Conservation (phyloP, 2,797 vertebrate genomes). For the Aselliscus stoliczkanus region DNA sequence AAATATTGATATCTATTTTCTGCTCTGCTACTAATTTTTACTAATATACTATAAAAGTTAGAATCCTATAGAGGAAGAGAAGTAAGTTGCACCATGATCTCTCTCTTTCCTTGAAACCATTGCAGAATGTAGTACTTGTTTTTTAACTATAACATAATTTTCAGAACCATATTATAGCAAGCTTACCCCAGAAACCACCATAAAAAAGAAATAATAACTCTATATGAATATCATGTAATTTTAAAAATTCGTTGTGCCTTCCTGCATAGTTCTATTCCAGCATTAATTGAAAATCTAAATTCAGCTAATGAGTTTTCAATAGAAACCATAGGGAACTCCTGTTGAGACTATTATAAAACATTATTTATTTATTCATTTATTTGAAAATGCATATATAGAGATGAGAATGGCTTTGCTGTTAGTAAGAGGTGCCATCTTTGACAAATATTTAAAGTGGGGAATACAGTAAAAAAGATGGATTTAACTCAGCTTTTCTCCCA, state of each 20-base stretch:
- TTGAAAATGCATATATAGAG: conserved; percentile 5
- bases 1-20: neutral
- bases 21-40: neutral
- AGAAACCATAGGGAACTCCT: neutral
- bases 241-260: conserved; percentile 34
- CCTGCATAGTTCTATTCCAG: neutral
- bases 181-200: neutral
- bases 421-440: neutral
- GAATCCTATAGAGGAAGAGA: neutral
- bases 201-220: conserved; percentile 41
- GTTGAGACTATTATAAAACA: neutral
- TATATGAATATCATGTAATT: neutral
- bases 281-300: conserved; percentile 58
- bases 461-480: neutral
- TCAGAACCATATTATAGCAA: neutral
- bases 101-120: neutral
- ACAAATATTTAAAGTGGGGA: neutral
- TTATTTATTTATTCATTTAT: conserved; percentile 59
- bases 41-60: neutral
- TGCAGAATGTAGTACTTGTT: neutral
- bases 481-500: neutral
- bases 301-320: conserved; percentile 46
- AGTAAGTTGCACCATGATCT: neutral
- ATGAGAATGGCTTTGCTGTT: neutral
- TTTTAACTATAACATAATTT: conserved; percentile 13